Evolutionary conservation across 2,797 vertebrate species (phyloP).

Genomic region (Antrozous pallidus): DNA sequence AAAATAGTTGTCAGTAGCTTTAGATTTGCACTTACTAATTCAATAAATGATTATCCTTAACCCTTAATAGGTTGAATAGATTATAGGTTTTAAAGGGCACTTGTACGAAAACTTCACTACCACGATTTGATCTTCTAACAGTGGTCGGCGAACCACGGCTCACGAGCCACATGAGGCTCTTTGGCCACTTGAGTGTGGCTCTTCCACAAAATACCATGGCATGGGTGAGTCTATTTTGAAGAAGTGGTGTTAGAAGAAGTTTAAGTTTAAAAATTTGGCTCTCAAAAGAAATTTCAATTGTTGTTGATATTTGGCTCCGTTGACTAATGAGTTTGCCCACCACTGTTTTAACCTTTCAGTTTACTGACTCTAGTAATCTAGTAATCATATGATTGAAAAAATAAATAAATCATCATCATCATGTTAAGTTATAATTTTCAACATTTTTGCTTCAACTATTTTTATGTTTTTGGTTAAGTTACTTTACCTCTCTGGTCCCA

Average conservation of each 20-base stretch:
- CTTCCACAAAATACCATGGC: too few species aligned
- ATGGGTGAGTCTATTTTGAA: too few species aligned
- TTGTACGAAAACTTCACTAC: not conserved
- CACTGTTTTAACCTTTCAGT: not conserved
- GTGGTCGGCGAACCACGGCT: too few species aligned
- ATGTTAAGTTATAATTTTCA: slow-evolving; percentile 18
- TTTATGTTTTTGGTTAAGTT: not conserved
- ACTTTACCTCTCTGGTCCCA: not conserved
- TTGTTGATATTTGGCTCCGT: too few species aligned
- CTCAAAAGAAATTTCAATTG: too few species aligned
- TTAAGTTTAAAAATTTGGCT: too few species aligned
- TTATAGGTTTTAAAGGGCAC: not conserved
- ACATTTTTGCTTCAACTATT: slow-evolving; percentile 4
- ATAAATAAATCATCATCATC: not conserved
- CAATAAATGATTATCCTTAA: not conserved
- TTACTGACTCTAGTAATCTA: not conserved
- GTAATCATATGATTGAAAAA: not conserved
- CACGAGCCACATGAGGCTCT: too few species aligned
- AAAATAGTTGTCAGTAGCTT: not conserved
- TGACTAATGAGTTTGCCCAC: too few species aligned
- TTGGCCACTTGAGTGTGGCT: too few species aligned
- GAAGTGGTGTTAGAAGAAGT: too few species aligned
- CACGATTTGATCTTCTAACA: not conserved
- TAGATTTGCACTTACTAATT: not conserved
- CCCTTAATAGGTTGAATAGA: not conserved